Evolutionary conservation across 1,140 invertebrate genomes (phyloP).

Genomic region (Lerema accius): DNA sequence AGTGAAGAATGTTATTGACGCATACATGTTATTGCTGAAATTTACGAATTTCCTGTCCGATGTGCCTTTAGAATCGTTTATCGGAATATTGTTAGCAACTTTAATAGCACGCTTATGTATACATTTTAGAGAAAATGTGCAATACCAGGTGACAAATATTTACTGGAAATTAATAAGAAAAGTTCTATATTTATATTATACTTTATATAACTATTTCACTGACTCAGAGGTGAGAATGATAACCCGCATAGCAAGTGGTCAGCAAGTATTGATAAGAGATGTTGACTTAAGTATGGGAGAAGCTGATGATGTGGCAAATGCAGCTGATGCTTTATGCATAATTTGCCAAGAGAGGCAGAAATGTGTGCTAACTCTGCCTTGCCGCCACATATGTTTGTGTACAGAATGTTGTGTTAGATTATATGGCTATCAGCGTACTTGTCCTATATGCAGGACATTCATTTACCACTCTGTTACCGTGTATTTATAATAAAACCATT

Average conservation of each 20-base stretch:
- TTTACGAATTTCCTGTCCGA: constrained; percentile 75
- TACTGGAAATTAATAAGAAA: constrained; percentile 69
- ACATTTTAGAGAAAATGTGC: constrained; percentile 60
- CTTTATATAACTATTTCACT: constrained; percentile 68
- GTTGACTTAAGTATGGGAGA: constrained; percentile 35
- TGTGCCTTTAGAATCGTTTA: constrained; percentile 75
- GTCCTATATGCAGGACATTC: constrained; percentile 76
- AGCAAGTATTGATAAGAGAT: constrained; percentile 49
- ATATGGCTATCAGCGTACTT: constrained; percentile 75
- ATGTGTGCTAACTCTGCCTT: constrained; percentile 75
- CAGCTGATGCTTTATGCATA: constrained; percentile 67
- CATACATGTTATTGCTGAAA: constrained; percentile 61
- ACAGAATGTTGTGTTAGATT: constrained; percentile 68
- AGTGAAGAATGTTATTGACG: constrained; percentile 47
- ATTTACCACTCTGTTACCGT: constrained; percentile 76
- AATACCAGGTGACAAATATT: constrained; percentile 42
- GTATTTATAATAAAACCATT: constrained; percentile 56
- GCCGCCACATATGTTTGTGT: constrained; percentile 74
- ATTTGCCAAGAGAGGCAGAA: constrained; percentile 76
- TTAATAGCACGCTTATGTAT: constrained; percentile 60
- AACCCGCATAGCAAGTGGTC: constrained; percentile 57
- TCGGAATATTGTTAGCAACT: constrained; percentile 65
- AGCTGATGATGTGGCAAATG: constrained; percentile 48
- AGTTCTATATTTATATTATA: constrained; percentile 63
- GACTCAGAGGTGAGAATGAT: constrained; percentile 70